Base-by-base conservation (phyloP, 2,797 vertebrate genomes). In the Prunella strophiata region DNA sequence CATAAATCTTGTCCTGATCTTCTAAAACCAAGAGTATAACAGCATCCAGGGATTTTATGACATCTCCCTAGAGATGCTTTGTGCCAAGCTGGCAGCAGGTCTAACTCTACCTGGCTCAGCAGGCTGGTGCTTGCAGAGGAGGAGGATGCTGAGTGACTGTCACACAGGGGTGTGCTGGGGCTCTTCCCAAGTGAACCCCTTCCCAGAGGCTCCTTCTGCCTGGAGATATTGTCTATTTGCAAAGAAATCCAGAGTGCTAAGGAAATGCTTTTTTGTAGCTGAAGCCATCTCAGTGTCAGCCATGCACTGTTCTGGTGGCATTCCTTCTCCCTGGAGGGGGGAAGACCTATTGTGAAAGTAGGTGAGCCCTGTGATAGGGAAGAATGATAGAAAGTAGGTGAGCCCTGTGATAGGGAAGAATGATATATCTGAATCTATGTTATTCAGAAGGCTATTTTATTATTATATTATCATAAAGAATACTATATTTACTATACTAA, bases 261-360 rank as follows among this genome's bases (percentile, higher is more conserved):
- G 51, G 63, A 55, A 47, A 43, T 0, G 0, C 6, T 34, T 42
- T 42, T 16, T 26, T 52, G 32, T 14, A 68, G 58, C 54, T 72
- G 76, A 22, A 54, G 43, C 23, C 17, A 6, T 27, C 16, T 59
- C 26, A 9, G 22, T 11, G 34, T 16, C 21, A n/a, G 20, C 26
- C n/a, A 2, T 4, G 42, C 5, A 0, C 2, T 0, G 3, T 18
- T 65, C 36, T 1, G 3, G 16, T 1, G 2, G 27, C 1, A 1
- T 25, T 55, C n/a, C 29, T 7, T 22, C 50, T 61, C 32, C 38
- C 34, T 52, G 50, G 25, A 19, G 30, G 13, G 16, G 8, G 36
- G 36, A 10, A 36, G 36, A 36, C 36, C 36, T 36, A 36, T 36
- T 36, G 36, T 36, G 10, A 36, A 36, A 36, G 36, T 36, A 36